These are phyloP conservation scores for Carposina sasakii DNA, from an alignment of 1,140 invertebrate species.

Conservation along the genomic window DNA sequence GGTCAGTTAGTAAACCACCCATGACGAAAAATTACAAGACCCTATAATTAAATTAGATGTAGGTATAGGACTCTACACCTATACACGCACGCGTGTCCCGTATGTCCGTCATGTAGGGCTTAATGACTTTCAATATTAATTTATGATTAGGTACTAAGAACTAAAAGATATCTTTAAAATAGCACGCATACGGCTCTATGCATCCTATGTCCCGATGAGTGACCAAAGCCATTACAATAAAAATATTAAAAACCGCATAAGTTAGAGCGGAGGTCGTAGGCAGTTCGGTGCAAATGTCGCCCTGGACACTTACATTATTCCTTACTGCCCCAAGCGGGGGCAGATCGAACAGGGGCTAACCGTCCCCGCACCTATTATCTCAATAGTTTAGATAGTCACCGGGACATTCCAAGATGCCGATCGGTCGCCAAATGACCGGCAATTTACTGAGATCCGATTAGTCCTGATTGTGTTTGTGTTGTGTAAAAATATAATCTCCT, in stretches of 20 bases:
- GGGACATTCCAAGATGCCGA: constrained; percentile 51
- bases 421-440: constrained; percentile 62
- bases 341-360: constrained; percentile 19
- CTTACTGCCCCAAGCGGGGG: constrained; percentile 38
- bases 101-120: too few relatives aligned
- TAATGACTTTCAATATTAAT: too few relatives aligned
- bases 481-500: constrained; percentile 68
- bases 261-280: constrained; percentile 66
- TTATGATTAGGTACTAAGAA: too few relatives aligned
- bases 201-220: constrained; percentile 25
- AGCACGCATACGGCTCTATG: too few relatives aligned
- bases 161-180: too few relatives aligned
- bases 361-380: constrained; percentile 62
- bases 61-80: too few relatives aligned
- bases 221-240: constrained; percentile 64
- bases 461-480: constrained; percentile 65
- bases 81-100: too few relatives aligned
- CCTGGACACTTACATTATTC: constrained; percentile 68
- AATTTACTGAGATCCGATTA: constrained; percentile 69
- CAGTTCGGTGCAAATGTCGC: constrained; percentile 69
- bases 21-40: too few relatives aligned
- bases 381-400: constrained; percentile 69
- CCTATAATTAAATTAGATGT: too few relatives aligned
- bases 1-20: too few relatives aligned
- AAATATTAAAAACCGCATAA: constrained; percentile 73